phyloP scores from a whole-genome alignment of 2,888 invertebrate species.

The Lutraria lutraria region DNA sequence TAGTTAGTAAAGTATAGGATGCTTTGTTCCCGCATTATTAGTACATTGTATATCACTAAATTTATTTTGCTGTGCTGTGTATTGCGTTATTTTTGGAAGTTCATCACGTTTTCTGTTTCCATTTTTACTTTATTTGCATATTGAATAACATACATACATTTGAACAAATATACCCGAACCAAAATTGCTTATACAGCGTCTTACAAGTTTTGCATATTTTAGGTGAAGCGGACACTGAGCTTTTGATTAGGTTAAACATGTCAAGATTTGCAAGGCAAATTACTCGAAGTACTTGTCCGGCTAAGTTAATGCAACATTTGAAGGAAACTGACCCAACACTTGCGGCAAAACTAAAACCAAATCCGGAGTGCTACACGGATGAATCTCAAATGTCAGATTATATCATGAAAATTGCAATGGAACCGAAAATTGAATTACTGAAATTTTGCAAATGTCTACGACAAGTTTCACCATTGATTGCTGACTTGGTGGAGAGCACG shows the following conservation, averaged over 20 bases:
- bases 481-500: constrained; percentile 34
- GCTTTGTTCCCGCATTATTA: no score
- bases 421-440: constrained; percentile 12
- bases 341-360: background rate
- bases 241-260: constrained; percentile 11
- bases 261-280: constrained; percentile 15
- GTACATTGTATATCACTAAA: no score
- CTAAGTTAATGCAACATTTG: background rate
- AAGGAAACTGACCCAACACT: background rate
- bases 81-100: no score
- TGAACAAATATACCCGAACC: background rate
- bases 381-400: constrained; percentile 17
- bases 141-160: background rate
- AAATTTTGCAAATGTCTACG: constrained; percentile 35
- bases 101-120: no score
- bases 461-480: constrained; percentile 24
- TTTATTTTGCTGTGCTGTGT: no score
- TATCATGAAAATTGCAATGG: background rate
- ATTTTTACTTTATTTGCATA: background rate
- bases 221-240: constrained; percentile 16
- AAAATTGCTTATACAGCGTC: background rate
- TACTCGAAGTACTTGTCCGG: background rate
- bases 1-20: no score
- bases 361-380: background rate
- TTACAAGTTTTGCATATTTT: background rate